phyloP scores from a whole-genome alignment of 2,113 vertebrate species.

The Mystacornis crossleyi region DNA sequence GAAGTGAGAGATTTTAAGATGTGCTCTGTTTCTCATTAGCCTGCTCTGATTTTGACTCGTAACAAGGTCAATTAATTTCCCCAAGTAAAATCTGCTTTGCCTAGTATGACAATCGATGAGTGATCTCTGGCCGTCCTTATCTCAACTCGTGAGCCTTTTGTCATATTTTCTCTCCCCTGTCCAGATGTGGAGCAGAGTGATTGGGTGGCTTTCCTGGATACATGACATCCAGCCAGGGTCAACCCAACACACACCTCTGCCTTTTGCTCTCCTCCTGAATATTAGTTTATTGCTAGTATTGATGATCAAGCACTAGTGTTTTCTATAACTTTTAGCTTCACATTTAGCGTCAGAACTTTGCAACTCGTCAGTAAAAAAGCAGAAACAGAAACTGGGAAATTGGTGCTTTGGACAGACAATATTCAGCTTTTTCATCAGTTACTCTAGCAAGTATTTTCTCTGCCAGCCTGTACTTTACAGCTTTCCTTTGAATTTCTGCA shows the following conservation, averaged over 20 bases:
- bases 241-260: not conserved
- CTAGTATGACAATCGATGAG: accelerated
- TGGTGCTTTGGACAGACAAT: not conserved
- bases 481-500: not conserved
- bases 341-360: not conserved
- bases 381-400: not conserved
- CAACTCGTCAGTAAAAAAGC: not conserved
- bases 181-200: not conserved
- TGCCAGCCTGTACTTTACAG: not conserved
- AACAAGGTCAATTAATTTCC: not conserved
- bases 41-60: not conserved
- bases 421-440: not conserved
- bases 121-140: not conserved
- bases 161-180: not conserved
- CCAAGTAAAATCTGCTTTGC: not conserved
- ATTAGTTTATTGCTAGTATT: not conserved
- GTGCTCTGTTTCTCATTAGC: not conserved
- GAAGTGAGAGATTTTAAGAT: not conserved
- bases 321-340: not conserved
- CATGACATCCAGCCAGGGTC: not conserved
- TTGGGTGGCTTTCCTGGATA: not conserved
- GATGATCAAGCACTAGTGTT: not conserved
- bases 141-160: not conserved
- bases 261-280: not conserved
- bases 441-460: not conserved